A percentile compares a stretch with the other conserved stretches of the same genome.
Conservation (phyloP, 2,113 vertebrate genomes). For the Mastomys natalensis region DNA sequence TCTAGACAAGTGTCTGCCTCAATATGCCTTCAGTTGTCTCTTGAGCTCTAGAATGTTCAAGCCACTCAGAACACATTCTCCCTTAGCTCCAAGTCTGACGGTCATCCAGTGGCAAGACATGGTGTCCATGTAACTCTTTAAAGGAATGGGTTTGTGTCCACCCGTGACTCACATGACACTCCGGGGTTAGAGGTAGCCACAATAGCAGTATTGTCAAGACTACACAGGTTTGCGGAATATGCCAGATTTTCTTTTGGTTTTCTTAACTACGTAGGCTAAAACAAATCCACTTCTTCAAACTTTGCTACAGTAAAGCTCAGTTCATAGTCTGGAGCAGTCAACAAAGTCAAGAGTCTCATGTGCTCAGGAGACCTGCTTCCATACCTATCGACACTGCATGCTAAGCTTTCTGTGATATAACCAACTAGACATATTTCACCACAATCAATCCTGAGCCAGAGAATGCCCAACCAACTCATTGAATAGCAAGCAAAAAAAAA, state of each 20-base stretch:
- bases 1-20: no score
- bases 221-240: not conserved
- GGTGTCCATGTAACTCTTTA: rapidly evolving
- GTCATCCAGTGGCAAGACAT: rapidly evolving
- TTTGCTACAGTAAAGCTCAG: not conserved
- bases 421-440: not conserved
- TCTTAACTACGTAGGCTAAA: not conserved
- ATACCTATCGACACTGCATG: rapidly evolving
- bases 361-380: rapidly evolving
- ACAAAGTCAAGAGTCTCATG: no score
- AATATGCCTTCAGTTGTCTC: not conserved
- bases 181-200: no score
- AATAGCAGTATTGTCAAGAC: not conserved
- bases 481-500: not conserved
- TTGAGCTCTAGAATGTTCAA: not conserved
- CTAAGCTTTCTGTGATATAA: rapidly evolving
- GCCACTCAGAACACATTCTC: no score
- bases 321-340: not conserved
- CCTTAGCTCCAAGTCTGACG: not conserved
- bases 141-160: rapidly evolving
- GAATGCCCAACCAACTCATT: not conserved
- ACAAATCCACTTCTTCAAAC: not conserved
- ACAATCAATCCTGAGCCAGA: not conserved
- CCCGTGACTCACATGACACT: not conserved
- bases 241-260: not conserved